Evolutionary conservation across 2,888 invertebrate genomes (phyloP), one percentile per base, ranked within the genome.

Genomic region (Cerastis leucographa): DNA sequence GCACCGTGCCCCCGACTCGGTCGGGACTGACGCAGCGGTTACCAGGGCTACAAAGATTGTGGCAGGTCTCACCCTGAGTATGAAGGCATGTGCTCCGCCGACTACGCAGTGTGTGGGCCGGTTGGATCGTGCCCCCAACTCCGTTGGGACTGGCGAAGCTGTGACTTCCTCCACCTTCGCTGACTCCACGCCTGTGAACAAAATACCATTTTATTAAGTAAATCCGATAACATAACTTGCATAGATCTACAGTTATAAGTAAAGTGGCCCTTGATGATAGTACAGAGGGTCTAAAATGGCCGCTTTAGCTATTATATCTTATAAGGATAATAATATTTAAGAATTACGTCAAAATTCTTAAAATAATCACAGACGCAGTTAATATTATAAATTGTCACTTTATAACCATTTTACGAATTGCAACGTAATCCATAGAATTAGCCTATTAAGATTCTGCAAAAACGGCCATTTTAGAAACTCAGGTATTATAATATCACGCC

Each of bases 31-130:
- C 9, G 8, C 9, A 59, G 19, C 29, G 4, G 59, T 19, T 29
- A 61, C 73, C 19, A 74, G 69, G 49, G 22, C 19, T 29, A 62
- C 67, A 77, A 35, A 75, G 4, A 46, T 12, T 44, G 3, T 2
- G 44, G 12, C 0, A 77, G n/a, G 14, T 14, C 77, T 83, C 76
- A 95, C 96, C 91, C 94, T 92, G 11, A 96, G 92, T 80, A 97
- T 95, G 76, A 96, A 95, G 0, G 97, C 96, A 79, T 97, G 96
- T 0, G 96, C 96, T 8, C 97, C 97, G 0, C 95, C 95, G 9
- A 97, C 96, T n/a, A 95, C 89, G 83, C 95, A 95, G 40, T 92
- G 91, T 61, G 89, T 75, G 42, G 83, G 83, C 4, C 81, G 87
- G 56, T 79, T 79, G 7, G 84, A 19, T 9, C 80, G 77, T 0